phyloP scores from a whole-genome alignment of 1,140 invertebrate genomes.

The Yoshiicerus persimilis region DNA sequence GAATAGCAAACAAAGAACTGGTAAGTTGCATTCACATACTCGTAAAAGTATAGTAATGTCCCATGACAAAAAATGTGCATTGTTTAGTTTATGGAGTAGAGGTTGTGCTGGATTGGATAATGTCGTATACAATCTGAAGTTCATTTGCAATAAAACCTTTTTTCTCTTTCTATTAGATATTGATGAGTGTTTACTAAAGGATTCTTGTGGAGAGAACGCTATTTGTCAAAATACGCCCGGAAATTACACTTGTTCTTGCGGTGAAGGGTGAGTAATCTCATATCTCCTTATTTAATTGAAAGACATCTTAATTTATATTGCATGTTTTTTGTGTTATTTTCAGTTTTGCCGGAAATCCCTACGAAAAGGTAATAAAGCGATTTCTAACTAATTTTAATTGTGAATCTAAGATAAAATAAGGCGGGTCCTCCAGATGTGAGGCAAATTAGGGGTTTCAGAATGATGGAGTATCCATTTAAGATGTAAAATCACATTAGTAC shows the following conservation, averaged over 20 bases:
- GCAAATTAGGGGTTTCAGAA: not conserved
- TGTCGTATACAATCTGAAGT: not conserved
- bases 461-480: not conserved
- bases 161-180: slow-evolving; percentile 65
- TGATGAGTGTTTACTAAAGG: slow-evolving; percentile 77
- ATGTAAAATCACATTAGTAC: not conserved
- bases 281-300: slow-evolving; percentile 60
- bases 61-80: not conserved
- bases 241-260: slow-evolving; percentile 84
- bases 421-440: not conserved
- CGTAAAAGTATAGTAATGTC: not conserved
- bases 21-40: not conserved
- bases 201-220: slow-evolving; percentile 76
- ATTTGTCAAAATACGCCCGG: slow-evolving; percentile 80
- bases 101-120: not conserved
- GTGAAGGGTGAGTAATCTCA: slow-evolving; percentile 79
- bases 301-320: not conserved
- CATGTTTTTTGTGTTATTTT: not conserved
- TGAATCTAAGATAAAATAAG: not conserved
- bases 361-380: not conserved
- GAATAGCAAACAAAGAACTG: not conserved
- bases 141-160: not conserved
- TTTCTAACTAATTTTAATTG: not conserved
- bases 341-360: not conserved
- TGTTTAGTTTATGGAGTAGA: not conserved